Evolutionary conservation across 2,797 vertebrate genomes (phyloP).

Genomic region (Acridotheres tristis): DNA sequence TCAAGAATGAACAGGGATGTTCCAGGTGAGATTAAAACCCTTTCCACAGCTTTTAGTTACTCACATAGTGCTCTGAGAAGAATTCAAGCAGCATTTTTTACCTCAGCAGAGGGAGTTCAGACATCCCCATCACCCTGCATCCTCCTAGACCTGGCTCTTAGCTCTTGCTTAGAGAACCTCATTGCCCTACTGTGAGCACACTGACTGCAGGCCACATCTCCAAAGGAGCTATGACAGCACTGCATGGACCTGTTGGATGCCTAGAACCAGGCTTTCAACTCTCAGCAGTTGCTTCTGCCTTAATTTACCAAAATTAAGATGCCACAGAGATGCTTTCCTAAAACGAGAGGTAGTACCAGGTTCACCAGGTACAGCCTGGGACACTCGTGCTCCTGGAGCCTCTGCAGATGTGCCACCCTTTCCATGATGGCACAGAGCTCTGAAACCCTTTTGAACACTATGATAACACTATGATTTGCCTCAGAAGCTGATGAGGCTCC

Average conservation of each 20-base stretch:
- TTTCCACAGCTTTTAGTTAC: neutral
- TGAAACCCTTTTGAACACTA: neutral
- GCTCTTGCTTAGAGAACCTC: neutral
- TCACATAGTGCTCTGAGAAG: neutral
- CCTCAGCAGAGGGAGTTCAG: neutral
- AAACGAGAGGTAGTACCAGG: neutral
- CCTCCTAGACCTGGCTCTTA: neutral
- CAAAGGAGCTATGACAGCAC: neutral
- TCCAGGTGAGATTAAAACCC: neutral
- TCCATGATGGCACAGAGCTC: neutral
- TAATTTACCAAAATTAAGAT: neutral
- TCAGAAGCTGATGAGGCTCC: neutral
- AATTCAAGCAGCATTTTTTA: neutral
- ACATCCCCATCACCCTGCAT: neutral
- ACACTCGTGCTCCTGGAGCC: neutral
- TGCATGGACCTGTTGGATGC: neutral
- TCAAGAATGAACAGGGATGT: neutral
- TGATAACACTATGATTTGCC: neutral
- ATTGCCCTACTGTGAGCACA: fast-evolving
- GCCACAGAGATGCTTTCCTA: neutral
- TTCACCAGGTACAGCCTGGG: neutral
- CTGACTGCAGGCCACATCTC: neutral
- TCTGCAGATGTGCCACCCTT: neutral
- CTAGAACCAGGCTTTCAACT: neutral
- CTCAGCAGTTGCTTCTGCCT: neutral